phyloP scores from a whole-genome alignment of 1,140 invertebrate genomes.

The Potamilus streckersoni region DNA sequence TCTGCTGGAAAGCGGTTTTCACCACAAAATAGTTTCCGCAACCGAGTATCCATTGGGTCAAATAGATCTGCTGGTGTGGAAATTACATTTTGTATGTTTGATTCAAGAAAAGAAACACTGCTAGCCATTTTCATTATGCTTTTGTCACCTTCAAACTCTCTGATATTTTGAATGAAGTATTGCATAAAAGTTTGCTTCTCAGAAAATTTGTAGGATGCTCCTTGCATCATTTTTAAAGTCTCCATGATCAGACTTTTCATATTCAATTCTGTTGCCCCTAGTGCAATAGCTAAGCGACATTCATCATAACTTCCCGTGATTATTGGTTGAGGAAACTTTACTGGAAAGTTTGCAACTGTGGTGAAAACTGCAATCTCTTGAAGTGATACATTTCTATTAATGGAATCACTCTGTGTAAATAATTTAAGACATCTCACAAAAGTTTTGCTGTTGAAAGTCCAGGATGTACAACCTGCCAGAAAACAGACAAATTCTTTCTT shows the following conservation, averaged over 20 bases:
- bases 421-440: too few species aligned
- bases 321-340: too few species aligned
- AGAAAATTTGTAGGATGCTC: too few species aligned
- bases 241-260: not conserved
- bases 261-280: not conserved
- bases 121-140: not conserved
- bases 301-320: too few species aligned
- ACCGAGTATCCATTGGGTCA: constrained; percentile 8
- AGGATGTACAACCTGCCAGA: too few species aligned
- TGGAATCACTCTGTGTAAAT: too few species aligned
- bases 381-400: too few species aligned
- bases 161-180: constrained; percentile 1
- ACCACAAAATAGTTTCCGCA: not conserved
- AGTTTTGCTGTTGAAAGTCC: too few species aligned
- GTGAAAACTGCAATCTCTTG: too few species aligned
- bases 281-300: not conserved
- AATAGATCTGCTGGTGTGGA: constrained; percentile 11
- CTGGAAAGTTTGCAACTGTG: too few species aligned
- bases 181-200: constrained; percentile 7
- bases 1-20: constrained; percentile 11
- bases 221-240: too few species aligned
- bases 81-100: not conserved
- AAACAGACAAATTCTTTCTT: too few species aligned
- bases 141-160: not conserved
- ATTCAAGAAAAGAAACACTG: not conserved